These are phyloP conservation scores for Chaetodon trifascialis DNA, from an alignment of 2,113 vertebrate species.

Conservation along the genomic window DNA sequence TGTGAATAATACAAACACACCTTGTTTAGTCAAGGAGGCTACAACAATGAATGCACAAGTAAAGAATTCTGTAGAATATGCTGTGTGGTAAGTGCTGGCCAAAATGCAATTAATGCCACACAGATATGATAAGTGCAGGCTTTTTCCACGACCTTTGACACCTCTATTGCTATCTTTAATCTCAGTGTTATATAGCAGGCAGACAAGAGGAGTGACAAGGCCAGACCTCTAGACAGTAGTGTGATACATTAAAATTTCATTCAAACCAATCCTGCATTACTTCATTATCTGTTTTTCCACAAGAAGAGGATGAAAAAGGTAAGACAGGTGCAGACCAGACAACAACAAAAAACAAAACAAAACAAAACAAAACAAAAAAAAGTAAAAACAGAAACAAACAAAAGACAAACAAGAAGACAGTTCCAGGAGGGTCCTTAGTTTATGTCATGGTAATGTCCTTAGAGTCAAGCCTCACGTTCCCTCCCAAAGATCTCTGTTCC, in stretches of 20 bases:
- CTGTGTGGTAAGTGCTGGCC: conserved; percentile 52
- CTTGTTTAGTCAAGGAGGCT: conserved; percentile 63
- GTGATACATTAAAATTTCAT: conserved; percentile 58
- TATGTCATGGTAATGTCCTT: conserved; percentile 71
- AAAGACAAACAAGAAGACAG: conserved; percentile 68
- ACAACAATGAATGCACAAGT: conserved; percentile 35
- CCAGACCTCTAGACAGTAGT: conserved; percentile 58
- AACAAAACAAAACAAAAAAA: conserved; percentile 43
- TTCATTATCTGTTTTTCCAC: conserved; percentile 51
- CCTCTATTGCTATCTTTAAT: conserved; percentile 62
- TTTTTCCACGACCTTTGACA: conserved; percentile 68
- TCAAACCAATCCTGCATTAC: conserved; percentile 47
- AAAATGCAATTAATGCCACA: conserved; percentile 57
- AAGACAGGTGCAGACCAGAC: conserved; percentile 29
- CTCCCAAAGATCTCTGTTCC: conserved; percentile 71
- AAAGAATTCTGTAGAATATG: conserved; percentile 42
- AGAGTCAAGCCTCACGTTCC: conserved; percentile 68
- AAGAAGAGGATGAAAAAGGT: conserved; percentile 24
- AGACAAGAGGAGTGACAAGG: conserved; percentile 44
- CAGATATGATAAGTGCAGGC: conserved; percentile 53
- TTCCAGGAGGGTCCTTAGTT: conserved; percentile 62
- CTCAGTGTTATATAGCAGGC: conserved; percentile 52
- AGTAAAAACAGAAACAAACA: conserved; percentile 53
- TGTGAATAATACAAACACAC: conserved; percentile 60
- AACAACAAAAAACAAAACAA: neutral